Conservation (phyloP, 2,888 invertebrate species). For the Drosophila hamatofila region DNA sequence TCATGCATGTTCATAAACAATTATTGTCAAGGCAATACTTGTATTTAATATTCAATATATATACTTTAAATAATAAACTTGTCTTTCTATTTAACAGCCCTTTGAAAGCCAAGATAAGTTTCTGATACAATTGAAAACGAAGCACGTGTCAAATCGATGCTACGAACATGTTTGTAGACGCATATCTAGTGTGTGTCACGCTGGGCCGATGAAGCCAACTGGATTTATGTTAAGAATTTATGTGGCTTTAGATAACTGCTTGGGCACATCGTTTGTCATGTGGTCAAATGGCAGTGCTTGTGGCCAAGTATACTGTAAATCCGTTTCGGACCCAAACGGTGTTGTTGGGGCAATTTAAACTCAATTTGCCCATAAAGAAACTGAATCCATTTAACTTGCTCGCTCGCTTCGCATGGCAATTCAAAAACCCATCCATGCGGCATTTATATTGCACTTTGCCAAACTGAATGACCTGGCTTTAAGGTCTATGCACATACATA, state of each 20-base stretch:
- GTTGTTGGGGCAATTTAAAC: conserved; percentile 58
- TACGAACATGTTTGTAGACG: background rate
- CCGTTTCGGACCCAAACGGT: conserved; percentile 14
- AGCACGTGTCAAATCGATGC: background rate
- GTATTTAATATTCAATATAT: background rate
- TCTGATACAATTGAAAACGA: conserved; percentile 1
- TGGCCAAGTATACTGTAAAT: conserved; percentile 17
- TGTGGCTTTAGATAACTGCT: conserved; percentile 22
- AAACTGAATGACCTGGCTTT: conserved; percentile 39
- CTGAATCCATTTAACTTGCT: conserved; percentile 61
- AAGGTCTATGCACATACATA: conserved; percentile 9
- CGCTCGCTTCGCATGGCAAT: conserved; percentile 40
- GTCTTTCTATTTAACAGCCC: conserved; percentile 1
- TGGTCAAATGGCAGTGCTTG: background rate
- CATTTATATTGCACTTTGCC: conserved; percentile 50
- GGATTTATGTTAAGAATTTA: conserved; percentile 26
- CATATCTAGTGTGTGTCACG: conserved; percentile 4
- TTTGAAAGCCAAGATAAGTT: conserved; percentile 3
- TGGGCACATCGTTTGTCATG: conserved; percentile 27
- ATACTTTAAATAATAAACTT: background rate
- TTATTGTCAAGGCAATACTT: background rate
- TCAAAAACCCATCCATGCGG: conserved; percentile 35
- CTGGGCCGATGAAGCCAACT: conserved; percentile 1
- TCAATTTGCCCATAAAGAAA: conserved; percentile 65
- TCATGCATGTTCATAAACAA: too few species aligned